Percentiles rank a stretch among this genome's conserved stretches.
phyloP scores from a whole-genome alignment of 2,113 vertebrate genomes.

The Chaenocephalus aceratus region DNA sequence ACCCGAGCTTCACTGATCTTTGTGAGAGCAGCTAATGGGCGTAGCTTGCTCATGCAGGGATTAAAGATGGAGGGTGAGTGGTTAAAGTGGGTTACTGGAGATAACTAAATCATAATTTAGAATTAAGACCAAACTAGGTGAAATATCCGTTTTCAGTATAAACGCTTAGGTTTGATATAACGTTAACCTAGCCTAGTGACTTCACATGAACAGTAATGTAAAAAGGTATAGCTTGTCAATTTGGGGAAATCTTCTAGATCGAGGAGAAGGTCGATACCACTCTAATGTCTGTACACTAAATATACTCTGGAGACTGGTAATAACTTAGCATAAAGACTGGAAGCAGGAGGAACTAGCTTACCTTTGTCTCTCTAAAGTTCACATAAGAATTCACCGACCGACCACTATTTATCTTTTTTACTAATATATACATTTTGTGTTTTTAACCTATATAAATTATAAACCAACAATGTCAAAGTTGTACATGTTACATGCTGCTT shows the following conservation, averaged over 20 bases:
- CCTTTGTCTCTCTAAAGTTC: not conserved
- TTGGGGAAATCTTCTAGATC: not conserved
- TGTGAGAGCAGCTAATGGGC: slow-evolving; percentile 2
- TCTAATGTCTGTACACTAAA: not conserved
- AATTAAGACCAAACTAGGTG: not conserved
- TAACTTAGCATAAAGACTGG: not conserved
- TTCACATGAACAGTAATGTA: not conserved
- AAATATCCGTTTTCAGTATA: not conserved
- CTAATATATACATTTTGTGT: not conserved
- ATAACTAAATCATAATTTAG: not conserved
- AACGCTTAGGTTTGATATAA: not conserved
- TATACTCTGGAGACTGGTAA: not conserved
- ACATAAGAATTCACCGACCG: not conserved
- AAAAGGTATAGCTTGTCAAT: not conserved
- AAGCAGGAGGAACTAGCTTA: not conserved
- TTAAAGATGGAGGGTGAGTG: not conserved
- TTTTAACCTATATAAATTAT: not conserved
- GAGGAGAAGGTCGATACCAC: not conserved
- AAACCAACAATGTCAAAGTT: not conserved
- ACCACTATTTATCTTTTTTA: not conserved
- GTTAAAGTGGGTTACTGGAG: not conserved
- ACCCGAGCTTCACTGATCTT: not conserved
- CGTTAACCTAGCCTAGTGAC: not conserved
- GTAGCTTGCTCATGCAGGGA: not conserved
- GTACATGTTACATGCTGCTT: not conserved